Evolutionary conservation across 2,888 invertebrate species (phyloP).

Genomic region (Dendrolimus pini): DNA sequence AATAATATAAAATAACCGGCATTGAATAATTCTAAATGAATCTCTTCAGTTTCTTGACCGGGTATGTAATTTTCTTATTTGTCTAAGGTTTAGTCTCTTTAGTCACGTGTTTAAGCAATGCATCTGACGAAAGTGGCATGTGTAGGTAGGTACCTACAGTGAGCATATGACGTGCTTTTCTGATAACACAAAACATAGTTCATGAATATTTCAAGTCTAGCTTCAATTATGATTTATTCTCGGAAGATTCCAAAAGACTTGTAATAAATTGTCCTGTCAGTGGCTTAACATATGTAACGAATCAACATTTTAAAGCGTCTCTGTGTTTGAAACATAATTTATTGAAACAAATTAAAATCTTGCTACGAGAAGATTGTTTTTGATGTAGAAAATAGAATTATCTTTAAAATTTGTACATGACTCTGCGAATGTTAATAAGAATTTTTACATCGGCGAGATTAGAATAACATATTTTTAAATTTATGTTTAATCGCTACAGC

Average conservation of each 20-base stretch:
- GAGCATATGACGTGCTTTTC: not conserved
- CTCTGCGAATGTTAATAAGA: not conserved
- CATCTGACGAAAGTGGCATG: too few species aligned
- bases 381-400: not conserved
- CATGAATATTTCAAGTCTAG: not conserved
- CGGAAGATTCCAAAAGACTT: not conserved
- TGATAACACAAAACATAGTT: not conserved
- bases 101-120: not conserved
- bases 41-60: not conserved
- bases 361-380: not conserved
- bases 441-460: not conserved
- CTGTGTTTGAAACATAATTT: slow-evolving; percentile 21
- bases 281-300: slow-evolving; percentile 7
- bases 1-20: not conserved
- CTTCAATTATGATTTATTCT: not conserved
- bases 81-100: not conserved
- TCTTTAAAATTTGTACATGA: not conserved
- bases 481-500: not conserved
- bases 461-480: slow-evolving; percentile 1
- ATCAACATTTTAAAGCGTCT: slow-evolving; percentile 18
- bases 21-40: not conserved
- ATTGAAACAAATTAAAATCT: slow-evolving; percentile 7
- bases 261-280: slow-evolving; percentile 4
- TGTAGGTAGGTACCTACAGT: too few species aligned
- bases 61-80: slow-evolving; percentile 6